Evolutionary conservation across 2,797 vertebrate genomes (phyloP).

Genomic region (Vespertilio murinus): DNA sequence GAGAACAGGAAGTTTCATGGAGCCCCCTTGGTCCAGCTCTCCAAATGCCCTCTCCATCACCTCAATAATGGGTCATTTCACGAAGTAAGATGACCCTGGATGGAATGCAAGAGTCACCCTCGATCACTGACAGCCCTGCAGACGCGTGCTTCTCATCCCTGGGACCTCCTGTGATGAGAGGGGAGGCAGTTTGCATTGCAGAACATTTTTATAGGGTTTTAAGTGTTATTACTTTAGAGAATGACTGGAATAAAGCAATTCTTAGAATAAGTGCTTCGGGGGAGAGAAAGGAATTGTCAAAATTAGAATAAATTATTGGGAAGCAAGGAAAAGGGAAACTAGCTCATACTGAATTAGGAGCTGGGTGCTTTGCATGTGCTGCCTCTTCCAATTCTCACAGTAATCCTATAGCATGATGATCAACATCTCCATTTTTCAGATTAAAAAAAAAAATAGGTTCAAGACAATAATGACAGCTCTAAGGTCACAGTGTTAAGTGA

Average conservation of each 20-base stretch:
- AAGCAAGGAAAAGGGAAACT: neutral
- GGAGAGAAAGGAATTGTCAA: slow-evolving; percentile 25
- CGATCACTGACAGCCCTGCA: neutral
- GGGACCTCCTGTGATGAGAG: neutral
- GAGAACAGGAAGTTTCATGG: neutral
- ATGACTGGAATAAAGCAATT: neutral
- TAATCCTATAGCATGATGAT: neutral
- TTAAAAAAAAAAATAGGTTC: neutral
- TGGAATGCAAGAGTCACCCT: neutral
- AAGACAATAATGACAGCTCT: neutral
- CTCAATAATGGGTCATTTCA: neutral
- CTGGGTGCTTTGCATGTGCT: neutral
- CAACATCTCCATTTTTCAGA: neutral
- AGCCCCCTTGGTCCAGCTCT: neutral
- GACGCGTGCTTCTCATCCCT: neutral
- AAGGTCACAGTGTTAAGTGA: neutral
- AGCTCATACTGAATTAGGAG: neutral
- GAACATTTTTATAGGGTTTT: slow-evolving; percentile 21
- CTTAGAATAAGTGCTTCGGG: neutral
- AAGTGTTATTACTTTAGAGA: slow-evolving; percentile 28
- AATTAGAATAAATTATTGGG: slow-evolving; percentile 32
- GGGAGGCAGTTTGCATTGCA: neutral
- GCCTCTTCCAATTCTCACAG: neutral
- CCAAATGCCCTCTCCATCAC: neutral
- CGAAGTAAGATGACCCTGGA: neutral